Conservation (phyloP, 1,140 invertebrate genomes). For the Meteorus sp. region DNA sequence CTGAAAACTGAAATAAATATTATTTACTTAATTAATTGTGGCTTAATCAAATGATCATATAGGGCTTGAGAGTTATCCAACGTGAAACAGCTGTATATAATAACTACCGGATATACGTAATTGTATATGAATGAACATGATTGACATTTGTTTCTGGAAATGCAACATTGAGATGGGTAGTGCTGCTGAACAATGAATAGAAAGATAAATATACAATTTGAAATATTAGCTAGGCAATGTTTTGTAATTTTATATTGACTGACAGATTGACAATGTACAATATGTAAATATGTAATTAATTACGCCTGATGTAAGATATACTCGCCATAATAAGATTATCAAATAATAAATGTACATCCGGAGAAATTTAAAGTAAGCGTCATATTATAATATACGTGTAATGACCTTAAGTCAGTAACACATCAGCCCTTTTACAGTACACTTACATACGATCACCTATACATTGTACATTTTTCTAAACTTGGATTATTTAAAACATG, state of each 20-base stretch:
- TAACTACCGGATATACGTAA: slow-evolving; percentile 15
- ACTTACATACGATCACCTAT: slow-evolving; percentile 41
- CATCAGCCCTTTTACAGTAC: background rate
- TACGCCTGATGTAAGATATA: slow-evolving; percentile 59
- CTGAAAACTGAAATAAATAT: slow-evolving; percentile 34
- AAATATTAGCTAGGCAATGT: slow-evolving; percentile 52
- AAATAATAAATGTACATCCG: slow-evolving; percentile 28
- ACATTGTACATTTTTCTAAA: slow-evolving; percentile 43
- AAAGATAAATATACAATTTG: slow-evolving; percentile 5
- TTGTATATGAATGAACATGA: slow-evolving; percentile 26
- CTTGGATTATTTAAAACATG: slow-evolving; percentile 51
- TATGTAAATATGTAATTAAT: slow-evolving; percentile 60
- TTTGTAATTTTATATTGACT: slow-evolving; percentile 55
- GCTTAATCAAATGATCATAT: slow-evolving; percentile 28
- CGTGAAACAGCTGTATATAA: slow-evolving; percentile 28
- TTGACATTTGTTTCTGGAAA: slow-evolving; percentile 19
- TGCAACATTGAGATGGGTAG: slow-evolving; percentile 15
- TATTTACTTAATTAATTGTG: slow-evolving; percentile 28
- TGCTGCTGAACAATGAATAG: background rate
- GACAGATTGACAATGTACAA: slow-evolving; percentile 45
- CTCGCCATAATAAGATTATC: slow-evolving; percentile 34
- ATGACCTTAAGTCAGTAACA: background rate
- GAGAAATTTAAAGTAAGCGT: slow-evolving; percentile 32
- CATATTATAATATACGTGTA: slow-evolving; percentile 5
- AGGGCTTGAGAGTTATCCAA: background rate